Evolutionary conservation across 2,797 vertebrate species (phyloP), one percentile per base, ranked within the genome.

Genomic region (Champsocephalus esox): DNA sequence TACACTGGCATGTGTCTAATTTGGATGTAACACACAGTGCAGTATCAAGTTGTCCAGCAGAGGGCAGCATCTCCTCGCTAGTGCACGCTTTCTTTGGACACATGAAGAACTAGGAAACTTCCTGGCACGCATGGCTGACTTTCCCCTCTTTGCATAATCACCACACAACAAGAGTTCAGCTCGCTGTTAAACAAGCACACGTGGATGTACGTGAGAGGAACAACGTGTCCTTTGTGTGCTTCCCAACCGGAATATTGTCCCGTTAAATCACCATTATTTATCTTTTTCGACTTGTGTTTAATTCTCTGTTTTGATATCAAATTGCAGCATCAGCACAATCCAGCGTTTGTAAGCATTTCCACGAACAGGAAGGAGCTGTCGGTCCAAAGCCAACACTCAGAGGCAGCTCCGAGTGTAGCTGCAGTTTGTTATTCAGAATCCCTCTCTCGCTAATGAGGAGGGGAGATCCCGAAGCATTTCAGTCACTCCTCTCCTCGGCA

Each of bases 301-400:
- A 19, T 75, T 87, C 63, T 56, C 74, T 91, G 82, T 54, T 77
- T 89, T 75, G 66, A 89, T 86, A 82, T 81, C 48, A 70, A 85
- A 77, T 21, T 83, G 68, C 81, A 72, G 78, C 34, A 62, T 82
- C 64, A 68, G 63, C 66, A 67, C 56, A 84, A 78, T 85, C 48
- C 50, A 77, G 70, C 43, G 60, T 72, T 83, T 83, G 68, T 84
- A 71, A 67, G 60, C 87, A 92, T 92, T 90, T 94, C 84, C 88
- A 90, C 90, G 92, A 94, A 93, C 91, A 95, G 93, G 93, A 95
- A 94, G 91, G 92, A 93, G 90, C 80, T 82, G 73, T 61, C 68
- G 81, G 71, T 93, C 94, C 91, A 94, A 93, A 93, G 91, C 87
- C 92, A 94, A 94, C 93, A 94, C 55, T 92, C 89, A 92, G 84